Evolutionary conservation across 1,140 invertebrate species (phyloP).

Genomic region (Calosoma granatense): DNA sequence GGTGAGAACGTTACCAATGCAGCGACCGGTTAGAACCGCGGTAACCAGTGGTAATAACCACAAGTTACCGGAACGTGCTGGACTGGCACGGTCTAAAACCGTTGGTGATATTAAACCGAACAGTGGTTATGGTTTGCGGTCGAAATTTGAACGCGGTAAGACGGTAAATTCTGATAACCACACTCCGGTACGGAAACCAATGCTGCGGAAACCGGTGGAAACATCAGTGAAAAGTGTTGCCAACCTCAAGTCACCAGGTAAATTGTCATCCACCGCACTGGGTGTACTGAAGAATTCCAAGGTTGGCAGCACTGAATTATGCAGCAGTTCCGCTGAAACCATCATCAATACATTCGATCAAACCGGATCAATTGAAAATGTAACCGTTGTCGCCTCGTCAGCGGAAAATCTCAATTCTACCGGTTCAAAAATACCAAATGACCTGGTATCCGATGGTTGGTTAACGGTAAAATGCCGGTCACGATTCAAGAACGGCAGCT

Average conservation of each 20-base stretch:
- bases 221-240: no score
- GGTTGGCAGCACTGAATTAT: background rate
- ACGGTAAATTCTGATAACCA: conserved; percentile 12
- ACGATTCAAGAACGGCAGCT: conserved; percentile 34
- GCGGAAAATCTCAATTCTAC: conserved; percentile 41
- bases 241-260: no score
- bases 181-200: conserved; percentile 9
- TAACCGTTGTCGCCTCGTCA: conserved; percentile 45
- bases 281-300: no score
- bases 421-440: no score
- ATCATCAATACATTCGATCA: conserved; percentile 36
- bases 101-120: conserved; percentile 40
- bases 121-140: no score
- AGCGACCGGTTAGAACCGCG: conserved; percentile 30
- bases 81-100: conserved; percentile 43
- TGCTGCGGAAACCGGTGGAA: no score
- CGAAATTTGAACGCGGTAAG: conserved; percentile 6
- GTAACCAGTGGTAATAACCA: conserved; percentile 18
- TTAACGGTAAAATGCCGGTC: conserved; percentile 50
- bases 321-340: conserved; percentile 40
- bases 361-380: conserved; percentile 39
- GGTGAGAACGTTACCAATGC: conserved; percentile 12
- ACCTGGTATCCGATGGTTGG: conserved; percentile 49
- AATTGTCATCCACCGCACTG: no score
- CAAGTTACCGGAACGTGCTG: conserved; percentile 14